Base-by-base conservation (phyloP, 1,140 invertebrate species). In the Apis cerana region DNA sequence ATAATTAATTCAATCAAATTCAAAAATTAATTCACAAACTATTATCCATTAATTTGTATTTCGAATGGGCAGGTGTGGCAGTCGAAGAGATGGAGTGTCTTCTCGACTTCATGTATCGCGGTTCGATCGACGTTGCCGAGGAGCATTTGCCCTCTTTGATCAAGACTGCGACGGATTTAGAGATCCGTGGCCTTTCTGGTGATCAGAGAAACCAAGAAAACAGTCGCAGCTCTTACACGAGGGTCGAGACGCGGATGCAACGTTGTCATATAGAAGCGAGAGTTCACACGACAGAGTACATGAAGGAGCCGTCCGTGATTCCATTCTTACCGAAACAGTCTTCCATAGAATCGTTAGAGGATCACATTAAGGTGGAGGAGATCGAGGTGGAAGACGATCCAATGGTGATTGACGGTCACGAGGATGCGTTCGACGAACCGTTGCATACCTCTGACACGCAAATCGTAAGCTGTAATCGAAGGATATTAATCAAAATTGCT, bases 41-140 rank as follows among this genome's bases (percentile, higher is more conserved):
- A n/a, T n/a, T n/a, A n/a, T n/a, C n/a, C n/a, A n/a, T 33, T 2
- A 33, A 33, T 33, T 7, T 2, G 1, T 33, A 15, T 68, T 27
- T 43, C 33, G n/a, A 82, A 68, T 7, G 33, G 4, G 33, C 50
- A 94, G 93, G 93, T 81, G 94, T 97, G 33, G 94, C 95, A 12
- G 96, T 96, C 83, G 95, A 95, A 50, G 96, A 97, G 92, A 96
- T 97, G 91, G 96, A 96, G 89, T 94, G 96, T 75, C 94, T 97
- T 13, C 93, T 97, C 80, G 96, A 96, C 88, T 97, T 97, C 86
- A 97, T 97, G 95, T 97, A 97, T 91, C 95, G 95, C 81, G 96
- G 96, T 4, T 96, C 96, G 23, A 96, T 97, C 79, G 96, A 96
- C 87, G 96, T 96, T 9, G 94, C 96, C 48, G 95, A 96, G 80